These are phyloP conservation scores for Hemiprocne comata DNA, from an alignment of 2,113 vertebrate species.

Conservation along the genomic window DNA sequence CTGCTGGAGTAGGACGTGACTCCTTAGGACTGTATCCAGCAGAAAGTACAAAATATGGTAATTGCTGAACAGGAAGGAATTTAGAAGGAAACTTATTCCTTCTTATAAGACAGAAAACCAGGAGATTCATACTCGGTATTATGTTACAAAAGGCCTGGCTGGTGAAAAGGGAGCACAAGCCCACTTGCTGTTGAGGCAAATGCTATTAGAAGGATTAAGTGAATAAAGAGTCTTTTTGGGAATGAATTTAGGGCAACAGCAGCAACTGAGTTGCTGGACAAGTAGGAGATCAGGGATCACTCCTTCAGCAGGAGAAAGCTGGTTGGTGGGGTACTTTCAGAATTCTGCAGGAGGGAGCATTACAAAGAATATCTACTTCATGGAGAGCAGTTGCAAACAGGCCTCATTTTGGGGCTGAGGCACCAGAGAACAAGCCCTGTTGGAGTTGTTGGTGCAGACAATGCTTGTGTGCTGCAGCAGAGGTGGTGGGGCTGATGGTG, in stretches of 20 bases:
- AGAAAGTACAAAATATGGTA: neutral
- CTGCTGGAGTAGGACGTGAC: neutral
- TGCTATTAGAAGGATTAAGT: neutral
- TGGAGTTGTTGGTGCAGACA: neutral
- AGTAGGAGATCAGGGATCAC: neutral
- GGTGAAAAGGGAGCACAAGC: neutral
- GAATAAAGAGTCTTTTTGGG: neutral
- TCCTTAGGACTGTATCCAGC: neutral
- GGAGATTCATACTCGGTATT: neutral
- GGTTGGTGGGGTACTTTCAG: neutral
- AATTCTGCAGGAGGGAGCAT: neutral
- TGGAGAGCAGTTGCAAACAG: neutral
- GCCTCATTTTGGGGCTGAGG: neutral
- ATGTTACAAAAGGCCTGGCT: neutral
- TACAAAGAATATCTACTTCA: neutral
- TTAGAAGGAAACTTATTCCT: neutral
- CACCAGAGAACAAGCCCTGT: fast-evolving
- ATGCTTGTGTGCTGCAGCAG: fast-evolving
- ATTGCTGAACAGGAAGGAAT: neutral
- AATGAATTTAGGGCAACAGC: neutral
- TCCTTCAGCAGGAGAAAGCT: neutral
- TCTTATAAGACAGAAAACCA: neutral
- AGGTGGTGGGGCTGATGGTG: fast-evolving
- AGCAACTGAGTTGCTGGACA: fast-evolving
- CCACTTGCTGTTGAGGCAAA: neutral